Base-by-base conservation (phyloP, 2,113 vertebrate genomes). In the Brachyistius frenatus region DNA sequence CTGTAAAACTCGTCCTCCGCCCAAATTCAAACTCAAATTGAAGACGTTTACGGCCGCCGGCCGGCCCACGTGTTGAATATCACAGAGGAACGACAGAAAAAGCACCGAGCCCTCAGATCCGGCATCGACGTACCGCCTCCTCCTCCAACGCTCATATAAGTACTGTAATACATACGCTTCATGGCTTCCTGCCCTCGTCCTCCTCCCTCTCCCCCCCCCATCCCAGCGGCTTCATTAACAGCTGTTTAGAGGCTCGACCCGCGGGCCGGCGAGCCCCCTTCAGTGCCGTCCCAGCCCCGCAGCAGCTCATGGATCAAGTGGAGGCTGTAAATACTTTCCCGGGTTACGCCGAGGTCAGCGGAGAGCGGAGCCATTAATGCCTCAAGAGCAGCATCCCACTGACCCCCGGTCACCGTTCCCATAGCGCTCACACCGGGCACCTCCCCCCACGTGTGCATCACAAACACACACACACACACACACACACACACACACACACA, bases 321-420 rank as follows among this genome's bases (percentile, higher is more conserved):
- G 80, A 93, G 92, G 93, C 74, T 90, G 89, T 93, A 93, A 94
- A 92, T 92, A 88, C 89, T 92, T 93, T 83, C 66, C 86, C 71
- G 86, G 91, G 87, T 93, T 89, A 89, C 2, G 5, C n/a, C 50
- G 88, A 88, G 93, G 93, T 94, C 92, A 92, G 67, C 69, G 4
- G 76, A 87, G 89, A 89, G 62, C 63, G 23, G 85, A 78, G 71
- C 78, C 89, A 89, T 91, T 92, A 91, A 89, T 87, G 88, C 88
- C 85, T 92, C 89, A 91, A 88, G 88, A 91, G 75, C 91, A 92
- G 77, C 90, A 89, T 86, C 89, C 86, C 83, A 60, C 64, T 88
- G 88, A 85, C 88, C 89, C 23, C 89, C 82, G 78, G 88, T 87
- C 37, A 88, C 78, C 14, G 79, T 83, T 90, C 86, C 86, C 84